A percentile compares a stretch with the other conserved stretches of the same genome.
phyloP scores from a whole-genome alignment of 2,797 vertebrate species.

The Typhlichthys subterraneus region DNA sequence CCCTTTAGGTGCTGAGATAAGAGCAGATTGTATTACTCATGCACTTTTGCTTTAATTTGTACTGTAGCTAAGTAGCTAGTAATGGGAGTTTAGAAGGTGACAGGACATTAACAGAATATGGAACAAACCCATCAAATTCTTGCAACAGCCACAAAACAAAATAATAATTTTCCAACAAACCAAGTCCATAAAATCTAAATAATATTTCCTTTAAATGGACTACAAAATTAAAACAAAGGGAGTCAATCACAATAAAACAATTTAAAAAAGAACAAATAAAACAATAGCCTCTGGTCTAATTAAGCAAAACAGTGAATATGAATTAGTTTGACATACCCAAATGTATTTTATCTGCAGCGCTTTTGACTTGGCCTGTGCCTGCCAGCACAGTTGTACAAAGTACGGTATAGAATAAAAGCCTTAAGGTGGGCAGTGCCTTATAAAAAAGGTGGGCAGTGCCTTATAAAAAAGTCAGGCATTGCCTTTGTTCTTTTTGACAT shows the following conservation, averaged over 20 bases:
- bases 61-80: too few species aligned
- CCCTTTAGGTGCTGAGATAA: too few species aligned
- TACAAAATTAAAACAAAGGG: slow-evolving; percentile 20
- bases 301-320: slow-evolving; percentile 25
- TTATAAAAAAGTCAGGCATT: slow-evolving; percentile 21
- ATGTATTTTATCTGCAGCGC: slow-evolving; percentile 34
- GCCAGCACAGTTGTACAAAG: slow-evolving; percentile 23
- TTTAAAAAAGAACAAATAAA: too few species aligned
- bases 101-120: too few species aligned
- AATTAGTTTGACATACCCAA: slow-evolving; percentile 50
- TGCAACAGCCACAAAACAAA: too few species aligned
- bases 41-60: too few species aligned
- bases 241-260: too few species aligned
- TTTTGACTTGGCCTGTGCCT: slow-evolving; percentile 11
- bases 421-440: slow-evolving; percentile 47
- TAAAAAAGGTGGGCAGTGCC: slow-evolving; percentile 47
- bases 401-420: neutral
- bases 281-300: slow-evolving; percentile 10
- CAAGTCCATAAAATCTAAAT: neutral
- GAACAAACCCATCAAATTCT: too few species aligned
- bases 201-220: neutral
- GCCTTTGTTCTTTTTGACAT: slow-evolving; percentile 16
- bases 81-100: too few species aligned
- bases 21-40: too few species aligned
- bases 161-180: neutral